Evolutionary conservation across 2,113 vertebrate species (phyloP), one percentile per base, ranked within the genome.

Genomic region (Cyprinodon variegatus): DNA sequence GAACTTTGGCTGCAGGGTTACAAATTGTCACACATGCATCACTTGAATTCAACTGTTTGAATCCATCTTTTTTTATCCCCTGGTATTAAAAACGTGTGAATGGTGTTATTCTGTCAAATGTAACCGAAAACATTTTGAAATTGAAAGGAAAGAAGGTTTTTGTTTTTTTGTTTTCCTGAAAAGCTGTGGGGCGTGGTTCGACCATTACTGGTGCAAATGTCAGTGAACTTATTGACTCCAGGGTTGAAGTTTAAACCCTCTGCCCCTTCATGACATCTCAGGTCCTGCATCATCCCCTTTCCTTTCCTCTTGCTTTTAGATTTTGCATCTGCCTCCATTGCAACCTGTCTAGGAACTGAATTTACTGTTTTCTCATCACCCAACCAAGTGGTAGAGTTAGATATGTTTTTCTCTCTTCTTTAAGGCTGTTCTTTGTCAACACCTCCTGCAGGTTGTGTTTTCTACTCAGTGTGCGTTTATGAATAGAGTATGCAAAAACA

Each of bases 131-230:
- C 67, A 65, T 77, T 69, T 81, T 40, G 60, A 68, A 39, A 70
- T 1, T 90, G 87, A 89, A 89, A 89, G 83, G 75, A 74, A 74
- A 65, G 72, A 76, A 78, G 81, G 77, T 72, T 81, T 82, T 29
- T 29, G 29, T 29, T 29, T 29, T 29, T 29, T 29, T 29, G 29
- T 29, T 15, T 76, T 82, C 70, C 50, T 91, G 81, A 91, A 89
- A 87, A 81, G 85, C 86, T 57, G 70, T 38, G 83, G 78, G 85
- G 77, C 86, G 74, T 78, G 78, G 78, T 81, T 12, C 87, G 84
- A 83, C 79, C 76, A 85, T 65, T 83, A 83, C 74, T 73, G 81
- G 90, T 88, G 84, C 91, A 93, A 93, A 94, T 93, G 90, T 93
- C 91, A 93, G 84, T 91, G 93, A 92, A 93, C 91, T 77, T 85